Conservation (phyloP, 2,888 invertebrate genomes). For the Tetranychus piercei region DNA sequence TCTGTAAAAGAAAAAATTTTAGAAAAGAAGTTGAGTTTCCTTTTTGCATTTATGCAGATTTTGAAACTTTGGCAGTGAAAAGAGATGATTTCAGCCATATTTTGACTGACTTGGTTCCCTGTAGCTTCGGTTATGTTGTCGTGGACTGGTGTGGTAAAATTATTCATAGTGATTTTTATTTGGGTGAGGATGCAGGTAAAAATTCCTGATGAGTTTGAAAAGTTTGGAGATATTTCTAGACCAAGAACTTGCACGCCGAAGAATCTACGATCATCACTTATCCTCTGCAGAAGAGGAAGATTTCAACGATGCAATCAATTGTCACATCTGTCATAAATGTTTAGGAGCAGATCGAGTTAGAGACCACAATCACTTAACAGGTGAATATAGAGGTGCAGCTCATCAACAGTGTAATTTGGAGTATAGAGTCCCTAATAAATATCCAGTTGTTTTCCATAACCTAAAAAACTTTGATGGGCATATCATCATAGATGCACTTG, state of each 20-base stretch:
- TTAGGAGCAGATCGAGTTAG: not conserved
- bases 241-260: too few species aligned
- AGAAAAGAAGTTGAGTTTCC: not conserved
- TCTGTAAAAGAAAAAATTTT: not conserved
- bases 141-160: not conserved
- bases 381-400: not conserved
- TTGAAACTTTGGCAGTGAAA: not conserved
- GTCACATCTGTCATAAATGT: not conserved
- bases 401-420: not conserved
- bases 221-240: too few species aligned
- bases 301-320: not conserved
- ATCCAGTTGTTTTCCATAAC: not conserved
- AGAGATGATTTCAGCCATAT: not conserved
- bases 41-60: not conserved
- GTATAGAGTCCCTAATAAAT: not conserved
- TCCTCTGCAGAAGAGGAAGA: not conserved
- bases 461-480: constrained; percentile 5
- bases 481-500: not conserved
- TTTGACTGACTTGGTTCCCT: not conserved
- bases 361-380: not conserved
- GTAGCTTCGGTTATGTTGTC: not conserved
- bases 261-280: not conserved
- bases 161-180: not conserved
- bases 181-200: not conserved
- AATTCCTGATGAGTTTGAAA: not conserved